Evolutionary conservation across 30 jellyfish, hydroid and myxozoan genomes (phyloP).

Genomic region (Aurelia aurita complex sp. Pacific): DNA sequence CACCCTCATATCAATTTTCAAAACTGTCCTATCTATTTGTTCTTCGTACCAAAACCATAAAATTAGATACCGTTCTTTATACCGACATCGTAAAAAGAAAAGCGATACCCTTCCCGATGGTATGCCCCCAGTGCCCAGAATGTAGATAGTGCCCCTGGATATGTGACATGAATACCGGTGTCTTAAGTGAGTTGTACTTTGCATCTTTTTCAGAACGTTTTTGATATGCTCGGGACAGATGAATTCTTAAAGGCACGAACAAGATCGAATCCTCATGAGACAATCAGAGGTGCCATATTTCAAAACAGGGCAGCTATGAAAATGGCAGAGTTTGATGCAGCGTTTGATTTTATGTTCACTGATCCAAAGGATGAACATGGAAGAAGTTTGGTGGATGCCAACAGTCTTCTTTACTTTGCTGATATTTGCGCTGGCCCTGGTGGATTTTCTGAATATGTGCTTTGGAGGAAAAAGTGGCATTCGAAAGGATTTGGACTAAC

Average conservation of each 20-base stretch:
- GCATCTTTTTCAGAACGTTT: conserved; percentile 40
- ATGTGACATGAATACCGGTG: no score
- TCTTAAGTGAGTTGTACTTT: background rate
- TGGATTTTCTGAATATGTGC: conserved; percentile 94
- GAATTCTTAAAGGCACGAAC: conserved; percentile 93
- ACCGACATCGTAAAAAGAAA: no score
- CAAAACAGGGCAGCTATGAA: conserved; percentile 99
- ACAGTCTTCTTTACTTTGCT: conserved; percentile 86
- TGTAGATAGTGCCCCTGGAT: no score
- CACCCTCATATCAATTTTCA: no score
- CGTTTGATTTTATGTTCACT: conserved; percentile 92
- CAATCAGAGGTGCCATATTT: conserved; percentile 94
- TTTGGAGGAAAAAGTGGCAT: conserved; percentile 96
- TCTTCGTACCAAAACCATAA: no score
- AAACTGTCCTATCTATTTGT: no score
- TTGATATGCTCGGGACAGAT: conserved; percentile 82
- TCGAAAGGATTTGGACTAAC: conserved; percentile 96
- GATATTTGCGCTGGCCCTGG: conserved; percentile 99
- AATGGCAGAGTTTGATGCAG: conserved; percentile 95
- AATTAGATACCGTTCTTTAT: no score
- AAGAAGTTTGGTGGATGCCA: conserved; percentile 26
- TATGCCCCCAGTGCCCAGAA: no score
- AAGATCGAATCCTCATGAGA: conserved; percentile 91
- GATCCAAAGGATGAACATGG: conserved; percentile 66
- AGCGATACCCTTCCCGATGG: no score